A percentile compares a stretch with the other conserved stretches of the same genome.
phyloP scores from a whole-genome alignment of 2,113 vertebrate species.

The Megaleporinus macrocephalus region DNA sequence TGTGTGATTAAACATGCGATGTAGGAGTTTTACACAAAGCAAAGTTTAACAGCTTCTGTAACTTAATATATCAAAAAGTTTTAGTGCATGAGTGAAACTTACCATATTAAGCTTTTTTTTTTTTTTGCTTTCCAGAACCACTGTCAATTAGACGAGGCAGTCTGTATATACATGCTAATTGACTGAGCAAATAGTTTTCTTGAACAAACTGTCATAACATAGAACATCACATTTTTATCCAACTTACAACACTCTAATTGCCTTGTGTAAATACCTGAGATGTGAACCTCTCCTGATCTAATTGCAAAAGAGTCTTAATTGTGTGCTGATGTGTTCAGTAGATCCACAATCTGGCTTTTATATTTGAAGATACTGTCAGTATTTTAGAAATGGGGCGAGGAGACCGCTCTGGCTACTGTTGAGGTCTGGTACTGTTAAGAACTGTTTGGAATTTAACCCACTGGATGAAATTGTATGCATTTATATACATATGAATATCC shows the following conservation, averaged over 20 bases:
- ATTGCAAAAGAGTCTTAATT: too few relatives aligned
- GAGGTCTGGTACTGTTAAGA: too few relatives aligned
- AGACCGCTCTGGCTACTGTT: too few relatives aligned
- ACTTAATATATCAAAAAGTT: constrained; percentile 5
- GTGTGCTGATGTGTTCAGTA: too few relatives aligned
- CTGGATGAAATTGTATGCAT: too few relatives aligned
- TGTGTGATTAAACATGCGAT: constrained; percentile 32
- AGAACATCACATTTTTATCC: constrained; percentile 20
- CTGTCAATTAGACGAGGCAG: constrained; percentile 33
- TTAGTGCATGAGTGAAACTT: constrained; percentile 20
- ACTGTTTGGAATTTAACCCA: too few relatives aligned
- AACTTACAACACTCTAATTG: constrained; percentile 23
- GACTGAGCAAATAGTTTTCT: constrained; percentile 42
- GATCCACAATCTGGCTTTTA: too few relatives aligned
- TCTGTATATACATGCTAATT: constrained; percentile 45
- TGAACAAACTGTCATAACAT: constrained; percentile 33
- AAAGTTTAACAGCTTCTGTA: constrained; percentile 12
- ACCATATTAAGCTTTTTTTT: constrained; percentile 12
- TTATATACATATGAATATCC: too few relatives aligned
- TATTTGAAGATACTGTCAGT: too few relatives aligned
- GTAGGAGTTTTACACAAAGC: neutral
- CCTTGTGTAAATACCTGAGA: neutral
- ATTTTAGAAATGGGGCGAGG: too few relatives aligned
- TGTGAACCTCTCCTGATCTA: neutral
- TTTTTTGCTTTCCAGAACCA: neutral